phyloP scores from a whole-genome alignment of 2,797 vertebrate genomes.

The Hydrolagus colliei region DNA sequence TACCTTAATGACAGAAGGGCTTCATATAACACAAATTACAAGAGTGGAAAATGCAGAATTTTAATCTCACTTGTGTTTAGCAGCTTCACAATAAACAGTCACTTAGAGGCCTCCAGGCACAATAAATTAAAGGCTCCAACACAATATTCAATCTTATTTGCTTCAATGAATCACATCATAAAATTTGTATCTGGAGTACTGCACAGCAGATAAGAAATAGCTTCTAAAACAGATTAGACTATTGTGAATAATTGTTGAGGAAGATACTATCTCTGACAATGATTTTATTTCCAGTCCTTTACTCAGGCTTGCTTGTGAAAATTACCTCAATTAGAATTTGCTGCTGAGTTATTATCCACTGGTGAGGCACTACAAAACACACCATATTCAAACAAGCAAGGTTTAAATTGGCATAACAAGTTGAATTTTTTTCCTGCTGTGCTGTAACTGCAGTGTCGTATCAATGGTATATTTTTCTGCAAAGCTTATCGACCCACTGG shows the following conservation, averaged over 20 bases:
- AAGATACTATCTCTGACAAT: neutral
- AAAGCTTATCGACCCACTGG: too few relatives aligned
- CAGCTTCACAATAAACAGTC: constrained; percentile 1
- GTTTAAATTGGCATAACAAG: neutral
- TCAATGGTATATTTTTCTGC: too few relatives aligned
- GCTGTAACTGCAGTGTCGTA: neutral
- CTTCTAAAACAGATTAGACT: constrained; percentile 4
- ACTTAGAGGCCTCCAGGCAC: neutral
- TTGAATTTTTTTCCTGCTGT: neutral
- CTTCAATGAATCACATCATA: constrained; percentile 18
- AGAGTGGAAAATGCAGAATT: neutral
- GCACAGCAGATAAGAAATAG: constrained; percentile 10
- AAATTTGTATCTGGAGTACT: neutral
- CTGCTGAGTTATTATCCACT: constrained; percentile 2
- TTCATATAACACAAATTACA: constrained; percentile 17
- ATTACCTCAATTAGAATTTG: constrained; percentile 13
- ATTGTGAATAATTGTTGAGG: constrained; percentile 1
- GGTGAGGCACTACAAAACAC: neutral
- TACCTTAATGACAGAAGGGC: constrained; percentile 11
- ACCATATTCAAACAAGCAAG: neutral
- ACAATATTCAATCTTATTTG: constrained; percentile 20
- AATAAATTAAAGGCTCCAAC: constrained; percentile 20
- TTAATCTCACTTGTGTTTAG: neutral
- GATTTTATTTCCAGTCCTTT: neutral
- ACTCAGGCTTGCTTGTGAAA: neutral